Evolutionary conservation across 1,140 invertebrate species (phyloP).

Genomic region (Calliphora vicina): DNA sequence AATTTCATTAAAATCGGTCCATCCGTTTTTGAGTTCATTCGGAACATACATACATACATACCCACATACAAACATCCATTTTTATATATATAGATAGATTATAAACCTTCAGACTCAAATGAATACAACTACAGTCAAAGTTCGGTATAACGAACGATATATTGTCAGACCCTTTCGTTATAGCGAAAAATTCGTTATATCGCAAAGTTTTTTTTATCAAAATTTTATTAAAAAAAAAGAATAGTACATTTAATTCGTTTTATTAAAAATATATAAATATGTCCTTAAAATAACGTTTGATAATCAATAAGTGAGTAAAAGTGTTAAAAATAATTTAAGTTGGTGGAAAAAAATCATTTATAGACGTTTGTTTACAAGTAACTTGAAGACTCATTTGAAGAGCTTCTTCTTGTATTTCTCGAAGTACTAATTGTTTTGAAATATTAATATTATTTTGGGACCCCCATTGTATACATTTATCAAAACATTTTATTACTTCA

Average conservation of each 20-base stretch:
- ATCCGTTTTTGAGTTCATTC: no score
- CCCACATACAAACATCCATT: no score
- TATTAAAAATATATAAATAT: neutral
- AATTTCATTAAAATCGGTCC: no score
- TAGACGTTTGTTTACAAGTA: neutral
- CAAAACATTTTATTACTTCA: neutral
- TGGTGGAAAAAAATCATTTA: neutral
- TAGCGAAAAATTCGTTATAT: neutral
- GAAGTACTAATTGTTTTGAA: neutral
- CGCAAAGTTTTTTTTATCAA: neutral
- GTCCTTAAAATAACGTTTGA: neutral
- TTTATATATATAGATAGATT: no score
- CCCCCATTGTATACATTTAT: neutral
- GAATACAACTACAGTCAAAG: no score
- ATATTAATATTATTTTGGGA: neutral
- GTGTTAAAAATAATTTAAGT: neutral
- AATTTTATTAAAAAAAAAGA: neutral
- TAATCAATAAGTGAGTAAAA: neutral
- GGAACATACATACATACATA: no score
- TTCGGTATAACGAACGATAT: no score
- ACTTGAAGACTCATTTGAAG: neutral
- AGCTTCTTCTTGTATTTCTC: slow-evolving; percentile 19
- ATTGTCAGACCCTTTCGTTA: neutral
- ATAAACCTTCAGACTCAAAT: no score
- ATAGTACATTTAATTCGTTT: neutral